These are phyloP conservation scores for Orestias chungarensis DNA, from an alignment of 2,797 vertebrate genomes.

Conservation along the genomic window DNA sequence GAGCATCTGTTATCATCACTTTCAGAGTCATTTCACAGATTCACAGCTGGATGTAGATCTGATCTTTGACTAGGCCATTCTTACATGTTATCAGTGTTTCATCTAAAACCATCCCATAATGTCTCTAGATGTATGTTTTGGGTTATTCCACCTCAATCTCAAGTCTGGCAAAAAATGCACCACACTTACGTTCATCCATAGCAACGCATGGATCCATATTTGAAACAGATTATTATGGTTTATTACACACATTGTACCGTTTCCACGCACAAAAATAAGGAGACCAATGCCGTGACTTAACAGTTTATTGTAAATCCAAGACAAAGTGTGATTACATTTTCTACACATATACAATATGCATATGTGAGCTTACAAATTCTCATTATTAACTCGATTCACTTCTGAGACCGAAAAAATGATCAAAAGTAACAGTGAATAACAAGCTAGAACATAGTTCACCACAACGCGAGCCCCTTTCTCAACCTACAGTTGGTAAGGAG, in stretches of 20 bases:
- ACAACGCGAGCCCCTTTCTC: constrained; percentile 94
- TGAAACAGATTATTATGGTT: too few species aligned
- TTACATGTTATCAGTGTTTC: too few species aligned
- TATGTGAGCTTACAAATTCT: constrained; percentile 99
- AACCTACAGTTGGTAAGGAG: constrained; percentile 99
- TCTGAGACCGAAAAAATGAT: constrained; percentile 99
- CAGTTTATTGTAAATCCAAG: constrained; percentile 99
- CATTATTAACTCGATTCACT: constrained; percentile 99
- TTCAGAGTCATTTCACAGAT: too few species aligned
- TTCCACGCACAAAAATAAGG: constrained; percentile 38
- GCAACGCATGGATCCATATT: not conserved
- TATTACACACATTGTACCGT: too few species aligned
- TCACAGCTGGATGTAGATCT: too few species aligned
- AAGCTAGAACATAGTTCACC: constrained; percentile 99
- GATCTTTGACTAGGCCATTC: too few species aligned
- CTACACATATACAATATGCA: constrained; percentile 99
- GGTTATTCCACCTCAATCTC: too few species aligned
- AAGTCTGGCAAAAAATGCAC: too few species aligned
- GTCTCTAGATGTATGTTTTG: too few species aligned
- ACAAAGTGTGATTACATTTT: constrained; percentile 99
- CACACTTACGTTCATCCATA: too few species aligned
- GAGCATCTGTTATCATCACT: too few species aligned
- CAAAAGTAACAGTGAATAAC: constrained; percentile 99
- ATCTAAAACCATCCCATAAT: too few species aligned
- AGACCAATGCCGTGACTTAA: constrained; percentile 90